Evolutionary conservation across 2,888 invertebrate species (phyloP).

Genomic region (Orthosia gothica): DNA sequence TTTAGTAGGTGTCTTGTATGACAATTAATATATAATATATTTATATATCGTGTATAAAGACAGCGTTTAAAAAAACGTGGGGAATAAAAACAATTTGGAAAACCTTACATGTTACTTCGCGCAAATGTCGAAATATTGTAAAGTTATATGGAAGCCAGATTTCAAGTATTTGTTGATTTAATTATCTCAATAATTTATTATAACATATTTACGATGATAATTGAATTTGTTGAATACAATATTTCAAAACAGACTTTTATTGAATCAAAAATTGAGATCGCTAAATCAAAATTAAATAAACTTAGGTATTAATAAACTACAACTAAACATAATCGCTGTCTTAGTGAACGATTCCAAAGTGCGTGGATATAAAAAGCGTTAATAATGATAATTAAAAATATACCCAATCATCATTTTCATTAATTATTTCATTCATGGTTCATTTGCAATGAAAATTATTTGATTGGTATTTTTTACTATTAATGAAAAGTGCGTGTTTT

Average conservation of each 20-base stretch:
- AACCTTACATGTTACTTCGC: conserved; percentile 86
- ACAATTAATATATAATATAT: conserved; percentile 88
- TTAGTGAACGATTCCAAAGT: conserved; percentile 65
- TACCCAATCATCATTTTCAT: conserved; percentile 61
- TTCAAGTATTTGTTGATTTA: conserved; percentile 53
- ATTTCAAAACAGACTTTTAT: conserved; percentile 28
- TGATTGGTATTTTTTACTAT: background rate
- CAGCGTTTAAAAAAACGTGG: conserved; percentile 64
- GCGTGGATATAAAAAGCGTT: conserved; percentile 70
- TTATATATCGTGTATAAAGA: conserved; percentile 89
- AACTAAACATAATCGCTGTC: conserved; percentile 66
- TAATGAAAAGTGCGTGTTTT: background rate
- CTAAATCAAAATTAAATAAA: conserved; percentile 63
- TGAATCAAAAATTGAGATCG: conserved; percentile 59
- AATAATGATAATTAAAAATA: conserved; percentile 69
- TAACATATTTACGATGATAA: conserved; percentile 32
- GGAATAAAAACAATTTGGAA: conserved; percentile 63
- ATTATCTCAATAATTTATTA: conserved; percentile 63
- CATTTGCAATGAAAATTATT: conserved; percentile 9
- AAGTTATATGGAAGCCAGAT: conserved; percentile 76
- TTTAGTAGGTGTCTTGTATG: conserved; percentile 81
- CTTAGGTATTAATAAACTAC: conserved; percentile 57
- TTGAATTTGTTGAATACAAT: conserved; percentile 18
- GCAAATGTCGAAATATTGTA: conserved; percentile 85
- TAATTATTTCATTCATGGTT: conserved; percentile 63